Evolutionary conservation across 2,888 invertebrate species (phyloP).

Genomic region (Calephelis perditalis): DNA sequence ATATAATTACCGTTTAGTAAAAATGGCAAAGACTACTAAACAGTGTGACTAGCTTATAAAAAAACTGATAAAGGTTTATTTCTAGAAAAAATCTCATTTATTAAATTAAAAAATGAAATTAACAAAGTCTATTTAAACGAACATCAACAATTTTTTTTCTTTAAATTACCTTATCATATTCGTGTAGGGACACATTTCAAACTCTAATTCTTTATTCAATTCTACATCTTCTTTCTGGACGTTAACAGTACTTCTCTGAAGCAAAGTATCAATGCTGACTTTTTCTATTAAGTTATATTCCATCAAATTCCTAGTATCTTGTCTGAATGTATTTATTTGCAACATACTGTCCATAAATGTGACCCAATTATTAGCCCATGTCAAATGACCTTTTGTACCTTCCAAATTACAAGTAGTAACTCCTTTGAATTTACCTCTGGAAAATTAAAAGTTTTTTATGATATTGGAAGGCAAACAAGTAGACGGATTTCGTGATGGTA

Average conservation of each 20-base stretch:
- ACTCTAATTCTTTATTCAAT: constrained; percentile 58
- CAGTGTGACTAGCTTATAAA: too few relatives aligned
- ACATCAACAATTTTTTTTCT: background rate
- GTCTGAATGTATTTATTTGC: constrained; percentile 86
- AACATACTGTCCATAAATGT: constrained; percentile 93
- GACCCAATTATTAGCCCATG: constrained; percentile 92
- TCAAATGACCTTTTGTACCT: constrained; percentile 69
- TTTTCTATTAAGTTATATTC: constrained; percentile 87
- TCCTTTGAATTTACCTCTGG: constrained; percentile 78
- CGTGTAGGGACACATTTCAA: constrained; percentile 64
- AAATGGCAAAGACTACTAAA: too few relatives aligned
- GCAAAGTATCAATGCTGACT: constrained; percentile 81
- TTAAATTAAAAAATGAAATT: too few relatives aligned
- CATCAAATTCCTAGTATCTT: constrained; percentile 82
- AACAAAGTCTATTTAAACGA: too few relatives aligned
- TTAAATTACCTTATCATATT: constrained; percentile 62
- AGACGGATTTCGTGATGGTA: too few relatives aligned
- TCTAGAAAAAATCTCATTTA: too few relatives aligned
- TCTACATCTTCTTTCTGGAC: constrained; percentile 56
- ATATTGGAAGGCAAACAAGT: too few relatives aligned
- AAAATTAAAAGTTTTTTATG: constrained; percentile 36
- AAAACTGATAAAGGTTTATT: too few relatives aligned
- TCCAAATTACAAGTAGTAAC: constrained; percentile 73
- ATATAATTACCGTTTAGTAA: too few relatives aligned
- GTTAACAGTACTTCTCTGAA: constrained; percentile 74